phyloP scores from a whole-genome alignment of 2,888 invertebrate species.

The Polydrusus pterygomalis region DNA sequence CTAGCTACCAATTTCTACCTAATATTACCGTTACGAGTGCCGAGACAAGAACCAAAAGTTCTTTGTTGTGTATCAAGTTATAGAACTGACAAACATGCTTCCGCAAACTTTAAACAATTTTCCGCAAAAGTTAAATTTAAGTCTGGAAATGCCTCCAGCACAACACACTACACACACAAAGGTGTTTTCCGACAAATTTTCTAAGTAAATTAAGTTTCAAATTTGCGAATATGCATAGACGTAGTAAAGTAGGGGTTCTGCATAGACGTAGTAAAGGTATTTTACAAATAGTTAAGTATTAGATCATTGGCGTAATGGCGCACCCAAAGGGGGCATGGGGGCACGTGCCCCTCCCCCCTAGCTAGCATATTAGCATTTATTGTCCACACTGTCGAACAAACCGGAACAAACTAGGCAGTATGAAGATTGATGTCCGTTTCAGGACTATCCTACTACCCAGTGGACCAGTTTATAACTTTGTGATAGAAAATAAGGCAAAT shows the following conservation, averaged over 20 bases:
- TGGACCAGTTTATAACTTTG: no score
- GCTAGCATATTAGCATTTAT: no score
- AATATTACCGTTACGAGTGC: neutral
- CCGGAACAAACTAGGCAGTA: no score
- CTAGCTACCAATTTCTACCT: neutral
- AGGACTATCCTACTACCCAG: no score
- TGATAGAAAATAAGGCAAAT: no score
- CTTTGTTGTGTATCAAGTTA: slow-evolving; percentile 22
- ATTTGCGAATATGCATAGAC: slow-evolving; percentile 1
- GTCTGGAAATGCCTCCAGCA: slow-evolving; percentile 23
- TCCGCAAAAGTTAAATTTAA: slow-evolving; percentile 33
- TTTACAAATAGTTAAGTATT: no score
- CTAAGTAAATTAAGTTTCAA: neutral
- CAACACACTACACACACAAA: slow-evolving; percentile 17
- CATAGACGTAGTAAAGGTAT: neutral
- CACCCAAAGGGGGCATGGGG: no score
- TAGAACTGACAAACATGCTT: slow-evolving; percentile 25
- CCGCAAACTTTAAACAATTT: slow-evolving; percentile 31
- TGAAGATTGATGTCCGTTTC: no score
- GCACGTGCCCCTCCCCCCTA: no score
- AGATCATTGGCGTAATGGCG: no score
- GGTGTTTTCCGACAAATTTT: slow-evolving; percentile 28
- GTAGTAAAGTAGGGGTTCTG: neutral
- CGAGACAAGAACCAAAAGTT: neutral
- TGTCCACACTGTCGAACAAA: no score